A percentile compares a stretch with the other conserved stretches of the same genome.
These are phyloP conservation scores for Timandra comae DNA, from an alignment of 2,888 invertebrate genomes.

Conservation along the genomic window DNA sequence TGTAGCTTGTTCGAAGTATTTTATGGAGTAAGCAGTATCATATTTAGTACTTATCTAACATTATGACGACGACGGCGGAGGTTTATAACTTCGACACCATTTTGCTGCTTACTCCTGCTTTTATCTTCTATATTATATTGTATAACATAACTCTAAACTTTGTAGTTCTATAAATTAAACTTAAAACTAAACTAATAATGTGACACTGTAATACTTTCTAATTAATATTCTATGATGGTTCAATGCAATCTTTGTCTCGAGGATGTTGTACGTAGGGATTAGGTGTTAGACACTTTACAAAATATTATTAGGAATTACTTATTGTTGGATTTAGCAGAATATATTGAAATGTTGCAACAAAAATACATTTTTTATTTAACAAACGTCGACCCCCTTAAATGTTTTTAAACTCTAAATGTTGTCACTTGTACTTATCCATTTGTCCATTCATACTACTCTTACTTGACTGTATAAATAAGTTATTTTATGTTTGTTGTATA, in stretches of 20 bases:
- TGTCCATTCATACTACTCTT: slow-evolving; percentile 43
- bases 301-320: slow-evolving; percentile 34
- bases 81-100: slow-evolving; percentile 18
- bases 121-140: slow-evolving; percentile 53
- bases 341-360: slow-evolving; percentile 72
- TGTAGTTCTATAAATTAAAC: slow-evolving; percentile 59
- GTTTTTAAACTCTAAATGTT: slow-evolving; percentile 40
- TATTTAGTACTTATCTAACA: slow-evolving; percentile 1
- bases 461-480: slow-evolving; percentile 32
- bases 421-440: slow-evolving; percentile 49
- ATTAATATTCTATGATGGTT: slow-evolving; percentile 53
- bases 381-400: slow-evolving; percentile 41
- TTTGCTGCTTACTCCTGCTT: slow-evolving; percentile 67
- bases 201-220: slow-evolving; percentile 57
- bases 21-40: slow-evolving; percentile 60
- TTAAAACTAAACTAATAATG: slow-evolving; percentile 54
- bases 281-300: slow-evolving; percentile 50
- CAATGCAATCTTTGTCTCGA: slow-evolving; percentile 75
- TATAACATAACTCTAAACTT: slow-evolving; percentile 63
- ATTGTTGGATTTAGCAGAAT: slow-evolving; percentile 70
- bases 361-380: slow-evolving; percentile 63
- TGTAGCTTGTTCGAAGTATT: slow-evolving; percentile 55
- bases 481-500: slow-evolving; percentile 42
- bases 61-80: slow-evolving; percentile 3
- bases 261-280: slow-evolving; percentile 48